Base-by-base conservation (phyloP, 2,113 vertebrate species). In the Cyprinodon tularosa region DNA sequence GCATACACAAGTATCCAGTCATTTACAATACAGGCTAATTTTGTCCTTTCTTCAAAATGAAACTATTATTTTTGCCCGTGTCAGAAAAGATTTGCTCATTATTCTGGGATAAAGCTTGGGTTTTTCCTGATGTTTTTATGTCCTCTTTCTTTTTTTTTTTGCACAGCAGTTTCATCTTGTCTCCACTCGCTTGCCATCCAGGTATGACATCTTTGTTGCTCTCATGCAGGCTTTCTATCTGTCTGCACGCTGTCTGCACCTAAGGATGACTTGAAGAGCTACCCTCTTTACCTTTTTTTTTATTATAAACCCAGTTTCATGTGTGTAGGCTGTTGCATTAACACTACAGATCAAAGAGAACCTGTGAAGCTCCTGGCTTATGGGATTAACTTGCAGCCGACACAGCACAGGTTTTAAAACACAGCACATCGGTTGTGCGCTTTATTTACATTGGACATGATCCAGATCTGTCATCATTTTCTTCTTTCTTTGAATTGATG, bases 201-300 rank as follows among this genome's bases (percentile, higher is more conserved):
- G 80, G 62, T 76, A 81, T 86, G 80, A 90, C 87, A 84, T 89
- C 78, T 66, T 76, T n/a, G 61, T 74, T 20, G 60, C 0, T 22
- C 44, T 67, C 36, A 78, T 8, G 65, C 73, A 68, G 74, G 50
- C 77, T 81, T 78, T 84, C 68, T 71, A 78, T 88, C 89, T 88
- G 86, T 89, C 88, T 84, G 70, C 89, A 88, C 44, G 61, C 68
- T 92, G 89, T 90, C 86, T 78, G 72, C 60, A 8, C 22, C 73
- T 73, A 65, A 77, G 77, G 83, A 89, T 63, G 76, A 86, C 74
- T 80, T 44, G 64, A 72, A 75, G 84, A 87, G 79, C 80, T 72
- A 74, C 83, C 71, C 76, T 29, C 64, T 84, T 84, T 76, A 48
- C 80, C 75, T 71, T 82, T 88, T 79, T 82, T 83, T 90, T 82